Evolutionary conservation across 2,113 vertebrate species (phyloP), one percentile per base, ranked within the genome.

Genomic region (Nothocercus nigrocapillus): DNA sequence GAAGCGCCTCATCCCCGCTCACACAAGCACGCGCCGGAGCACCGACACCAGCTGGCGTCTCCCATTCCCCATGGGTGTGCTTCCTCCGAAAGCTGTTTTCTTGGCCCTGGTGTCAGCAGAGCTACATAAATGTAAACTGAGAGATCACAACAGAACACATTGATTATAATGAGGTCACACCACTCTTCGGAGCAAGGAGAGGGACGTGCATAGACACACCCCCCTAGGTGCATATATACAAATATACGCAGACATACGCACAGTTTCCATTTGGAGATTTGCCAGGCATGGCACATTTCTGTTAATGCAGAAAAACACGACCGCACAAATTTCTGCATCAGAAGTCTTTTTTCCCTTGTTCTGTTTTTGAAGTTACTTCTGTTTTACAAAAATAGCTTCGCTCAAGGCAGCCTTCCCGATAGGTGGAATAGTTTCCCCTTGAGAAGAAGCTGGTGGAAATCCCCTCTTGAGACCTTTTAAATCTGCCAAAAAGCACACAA

Each of bases 341-440:
- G 81, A 89, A 85, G 27, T 67, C 58, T 36, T 6, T 73, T 75
- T 92, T 63, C 42, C 77, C 30, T 59, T 49, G 49, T 47, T 76
- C 5, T 15, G 21, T 34, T 86, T 86, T 80, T 95, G 90, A 66
- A 95, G 58, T 86, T 84, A 90, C 74, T 95, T 96, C 83, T 95
- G 77, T n/a, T 92, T 93, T 87, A 63, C 74, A 93, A 89, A 96
- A 96, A 96, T 89, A 95, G 80, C 69, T 72, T 70, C 1, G 5
- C 81, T 93, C 0, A 2, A 72, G 58, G 81, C 93, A 91, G 81
- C 77, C 86, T 93, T 95, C 96, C 93, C 86, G 91, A 95, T 86
- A 95, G 91, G 93, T 97, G 94, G 95, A 96, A 96, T 79, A 82
- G 70, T 93, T 96, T 93, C 81, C 90, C 78, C 90, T 89, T 76